Evolutionary conservation across 1,140 invertebrate species (phyloP).

Genomic region (Centruroides vittatus): DNA sequence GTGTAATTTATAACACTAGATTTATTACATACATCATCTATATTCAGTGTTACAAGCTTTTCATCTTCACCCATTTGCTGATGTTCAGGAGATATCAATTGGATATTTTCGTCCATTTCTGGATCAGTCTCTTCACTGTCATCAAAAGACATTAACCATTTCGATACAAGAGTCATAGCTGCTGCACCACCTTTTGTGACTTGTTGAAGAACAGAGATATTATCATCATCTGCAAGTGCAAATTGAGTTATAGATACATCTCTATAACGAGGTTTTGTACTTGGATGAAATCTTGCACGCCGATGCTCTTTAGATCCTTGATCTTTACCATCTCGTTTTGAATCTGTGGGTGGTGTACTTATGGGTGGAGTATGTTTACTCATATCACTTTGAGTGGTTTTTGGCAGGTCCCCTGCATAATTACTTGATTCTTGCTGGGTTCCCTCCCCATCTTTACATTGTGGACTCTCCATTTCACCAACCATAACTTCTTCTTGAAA

Average conservation of each 20-base stretch:
- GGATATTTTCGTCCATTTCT: conserved; percentile 33
- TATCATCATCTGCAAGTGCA: conserved; percentile 67
- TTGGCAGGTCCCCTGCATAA: background rate
- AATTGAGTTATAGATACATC: conserved; percentile 65
- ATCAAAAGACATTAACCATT: conserved; percentile 88
- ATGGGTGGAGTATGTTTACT: background rate
- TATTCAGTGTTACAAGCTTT: too few relatives aligned
- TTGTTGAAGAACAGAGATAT: conserved; percentile 65
- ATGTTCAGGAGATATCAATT: conserved; percentile 5
- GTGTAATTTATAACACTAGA: too few relatives aligned
- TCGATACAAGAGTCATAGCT: conserved; percentile 54
- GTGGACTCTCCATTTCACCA: background rate
- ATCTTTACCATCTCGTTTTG: background rate
- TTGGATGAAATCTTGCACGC: background rate
- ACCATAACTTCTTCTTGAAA: too few relatives aligned
- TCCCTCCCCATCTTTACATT: background rate
- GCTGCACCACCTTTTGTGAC: conserved; percentile 38
- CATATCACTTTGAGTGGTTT: background rate
- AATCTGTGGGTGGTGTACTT: background rate
- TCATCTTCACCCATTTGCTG: too few relatives aligned
- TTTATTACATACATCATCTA: too few relatives aligned
- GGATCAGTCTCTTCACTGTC: conserved; percentile 85
- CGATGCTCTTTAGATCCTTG: background rate
- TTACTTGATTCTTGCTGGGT: background rate
- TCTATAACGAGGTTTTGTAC: background rate